Base-by-base conservation (phyloP, 2,113 vertebrate genomes). In the Crotalus tigris region DNA sequence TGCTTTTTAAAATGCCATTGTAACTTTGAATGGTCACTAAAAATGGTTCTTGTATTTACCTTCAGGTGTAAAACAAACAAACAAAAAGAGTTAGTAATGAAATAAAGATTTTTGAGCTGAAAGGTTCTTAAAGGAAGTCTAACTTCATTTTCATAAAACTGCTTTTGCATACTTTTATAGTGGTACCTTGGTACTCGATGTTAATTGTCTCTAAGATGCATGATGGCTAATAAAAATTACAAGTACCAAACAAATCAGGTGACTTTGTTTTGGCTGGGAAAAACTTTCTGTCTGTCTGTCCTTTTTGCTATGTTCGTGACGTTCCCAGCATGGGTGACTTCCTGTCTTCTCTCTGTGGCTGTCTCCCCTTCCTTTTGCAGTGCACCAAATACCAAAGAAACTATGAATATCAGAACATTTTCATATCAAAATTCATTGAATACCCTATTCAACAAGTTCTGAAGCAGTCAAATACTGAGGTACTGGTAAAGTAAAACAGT, bases 401-500 rank as follows among this genome's bases (percentile, higher is more conserved):
- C 29, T 69, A 33, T 69, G 64, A 69, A 69, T 33, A 69, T 1
- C 64, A 69, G 29, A 69, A 69, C 64, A 69, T 69, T 69, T 69
- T 33, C 5, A 17, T 5, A 69, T 33, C n/a, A 69, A 69, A 69
- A 69, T 15, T 13, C 0, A 17, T 69, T 0, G 0, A 69, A n/a
- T 69, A 33, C 1, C 12, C 6, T 17, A 69, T 15, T 69, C 64
- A 69, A 33, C 5, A 4, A 69, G 29, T 33, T n/a, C 26, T 69
- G 29, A 69, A 69, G 13, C 64, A 69, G 29, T 33, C 0, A 5
- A 69, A 69, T 69, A n/a, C 29, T 2, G 5, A 33, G 64, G 33
- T 69, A 33, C 2, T 23, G 39, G 85, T 92, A 94, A 96, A 93
- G 95, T 91, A 95, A 91, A 96, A 91, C 54, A 95, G 90, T 97